Evolutionary conservation across 1,140 invertebrate genomes (phyloP).

Genomic region (Scaptomyza montana): DNA sequence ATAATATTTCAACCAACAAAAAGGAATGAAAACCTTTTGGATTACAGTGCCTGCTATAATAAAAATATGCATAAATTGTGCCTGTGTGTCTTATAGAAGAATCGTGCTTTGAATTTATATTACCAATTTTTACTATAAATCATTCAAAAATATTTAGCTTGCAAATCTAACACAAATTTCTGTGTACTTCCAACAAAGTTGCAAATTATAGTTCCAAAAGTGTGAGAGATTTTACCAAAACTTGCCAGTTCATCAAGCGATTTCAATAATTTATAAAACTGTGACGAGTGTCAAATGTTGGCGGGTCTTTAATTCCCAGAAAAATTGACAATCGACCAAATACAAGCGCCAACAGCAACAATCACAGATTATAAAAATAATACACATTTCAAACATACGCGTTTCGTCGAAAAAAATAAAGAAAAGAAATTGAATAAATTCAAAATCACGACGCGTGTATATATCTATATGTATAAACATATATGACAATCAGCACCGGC

Average conservation of each 20-base stretch:
- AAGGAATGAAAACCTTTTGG: neutral
- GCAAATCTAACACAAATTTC: constrained; percentile 6
- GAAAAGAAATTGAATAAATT: constrained; percentile 73
- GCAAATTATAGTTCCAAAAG: constrained; percentile 23
- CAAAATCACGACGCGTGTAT: constrained; percentile 41
- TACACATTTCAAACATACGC: constrained; percentile 66
- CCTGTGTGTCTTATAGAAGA: neutral
- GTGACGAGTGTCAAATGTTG: constrained; percentile 54
- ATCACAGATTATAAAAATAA: constrained; percentile 52
- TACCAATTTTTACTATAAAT: neutral
- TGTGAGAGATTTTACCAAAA: constrained; percentile 4
- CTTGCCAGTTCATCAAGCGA: constrained; percentile 23
- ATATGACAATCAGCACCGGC: constrained; percentile 56
- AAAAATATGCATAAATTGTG: constrained; percentile 9
- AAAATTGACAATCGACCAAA: constrained; percentile 59
- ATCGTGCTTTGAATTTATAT: constrained; percentile 15
- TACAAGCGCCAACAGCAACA: constrained; percentile 23
- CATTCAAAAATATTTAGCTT: constrained; percentile 1
- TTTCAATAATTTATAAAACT: constrained; percentile 54
- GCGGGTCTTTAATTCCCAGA: constrained; percentile 46
- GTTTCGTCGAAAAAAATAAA: constrained; percentile 51
- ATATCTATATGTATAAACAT: constrained; percentile 59
- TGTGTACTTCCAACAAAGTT: neutral
- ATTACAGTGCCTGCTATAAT: neutral
- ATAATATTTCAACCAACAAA: neutral